These are phyloP conservation scores for Vesta saturnalis DNA, from an alignment of 2,888 invertebrate species.

Conservation along the genomic window DNA sequence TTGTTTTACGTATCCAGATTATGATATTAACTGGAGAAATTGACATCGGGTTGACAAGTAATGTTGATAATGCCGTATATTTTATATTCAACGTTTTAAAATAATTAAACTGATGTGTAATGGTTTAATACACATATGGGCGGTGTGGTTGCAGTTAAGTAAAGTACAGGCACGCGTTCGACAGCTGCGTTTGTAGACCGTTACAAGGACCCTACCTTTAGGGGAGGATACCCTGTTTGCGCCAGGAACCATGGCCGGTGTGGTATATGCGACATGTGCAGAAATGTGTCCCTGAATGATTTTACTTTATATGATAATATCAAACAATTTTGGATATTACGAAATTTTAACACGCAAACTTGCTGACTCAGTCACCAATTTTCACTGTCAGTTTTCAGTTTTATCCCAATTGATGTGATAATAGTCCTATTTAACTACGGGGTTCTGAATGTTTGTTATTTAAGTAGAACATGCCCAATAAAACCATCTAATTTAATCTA, in stretches of 20 bases:
- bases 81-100: conserved; percentile 3
- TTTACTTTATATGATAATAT: conserved; percentile 27
- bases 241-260: conserved; percentile 32
- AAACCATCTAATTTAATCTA: conserved; percentile 1
- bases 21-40: conserved; percentile 30
- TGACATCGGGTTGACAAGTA: background rate
- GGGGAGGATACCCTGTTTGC: conserved; percentile 35
- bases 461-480: background rate
- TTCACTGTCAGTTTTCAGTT: background rate
- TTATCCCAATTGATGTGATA: background rate
- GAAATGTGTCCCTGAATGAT: conserved; percentile 33
- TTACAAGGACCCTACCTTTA: conserved; percentile 48
- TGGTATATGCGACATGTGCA: conserved; percentile 41
- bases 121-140: conserved; percentile 40
- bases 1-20: conserved; percentile 33
- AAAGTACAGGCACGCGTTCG: conserved; percentile 56
- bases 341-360: background rate
- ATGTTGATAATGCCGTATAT: background rate
- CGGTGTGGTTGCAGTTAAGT: conserved; percentile 43
- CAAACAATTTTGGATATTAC: conserved; percentile 11
- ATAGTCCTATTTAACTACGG: too few relatives aligned
- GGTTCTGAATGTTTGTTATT: background rate
- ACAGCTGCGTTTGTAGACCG: conserved; percentile 54
- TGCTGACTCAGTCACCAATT: conserved; percentile 4
- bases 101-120: conserved; percentile 31